Evolutionary conservation across 2,888 invertebrate species (phyloP).

Genomic region (Sarcophaga rosellei): DNA sequence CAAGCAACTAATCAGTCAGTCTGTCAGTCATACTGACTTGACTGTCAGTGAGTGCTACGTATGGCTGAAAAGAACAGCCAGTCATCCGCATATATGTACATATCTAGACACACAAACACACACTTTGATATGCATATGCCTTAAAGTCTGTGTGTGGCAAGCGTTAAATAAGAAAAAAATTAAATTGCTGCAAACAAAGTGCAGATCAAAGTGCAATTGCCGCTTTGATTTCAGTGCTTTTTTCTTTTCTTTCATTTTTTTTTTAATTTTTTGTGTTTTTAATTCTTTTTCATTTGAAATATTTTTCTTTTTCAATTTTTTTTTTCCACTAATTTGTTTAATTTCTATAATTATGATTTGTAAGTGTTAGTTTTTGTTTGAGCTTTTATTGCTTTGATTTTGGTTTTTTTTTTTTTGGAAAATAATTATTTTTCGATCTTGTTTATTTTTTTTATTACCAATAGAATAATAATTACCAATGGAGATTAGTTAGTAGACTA

Average conservation of each 20-base stretch:
- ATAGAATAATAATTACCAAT: neutral
- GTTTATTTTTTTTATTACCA: conserved; percentile 41
- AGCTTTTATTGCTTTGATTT: conserved; percentile 35
- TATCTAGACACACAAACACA: neutral
- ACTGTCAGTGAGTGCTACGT: neutral
- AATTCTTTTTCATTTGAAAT: neutral
- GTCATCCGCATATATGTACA: neutral
- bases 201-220: conserved; percentile 68
- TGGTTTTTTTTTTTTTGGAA: neutral
- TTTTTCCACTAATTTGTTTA: conserved; percentile 65
- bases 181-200: conserved; percentile 67
- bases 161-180: conserved; percentile 69
- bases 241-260: conserved; percentile 6
- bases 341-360: conserved; percentile 66
- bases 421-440: conserved; percentile 44
- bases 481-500: neutral
- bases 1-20: conserved; percentile 7
- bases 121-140: conserved; percentile 21
- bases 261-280: conserved; percentile 21
- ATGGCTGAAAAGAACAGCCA: neutral
- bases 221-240: conserved; percentile 37
- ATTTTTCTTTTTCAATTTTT: neutral
- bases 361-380: conserved; percentile 62
- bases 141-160: conserved; percentile 58
- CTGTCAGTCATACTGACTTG: neutral